Base-by-base conservation (phyloP, 1,140 invertebrate species). In the Philopotamus ludificatus region DNA sequence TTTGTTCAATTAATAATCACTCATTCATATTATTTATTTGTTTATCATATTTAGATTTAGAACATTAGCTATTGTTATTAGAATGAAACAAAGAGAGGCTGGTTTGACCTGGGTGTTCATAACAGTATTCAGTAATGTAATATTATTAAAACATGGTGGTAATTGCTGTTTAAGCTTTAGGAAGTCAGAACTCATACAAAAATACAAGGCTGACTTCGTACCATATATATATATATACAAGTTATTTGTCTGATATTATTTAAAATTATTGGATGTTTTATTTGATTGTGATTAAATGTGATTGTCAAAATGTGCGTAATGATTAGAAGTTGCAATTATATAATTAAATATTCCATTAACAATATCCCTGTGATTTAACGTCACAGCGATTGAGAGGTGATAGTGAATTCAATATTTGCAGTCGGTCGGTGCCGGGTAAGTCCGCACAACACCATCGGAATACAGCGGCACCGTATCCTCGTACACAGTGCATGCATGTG, bases 61-160 rank as follows among this genome's bases (percentile, higher is more conserved):
- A 8, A 23, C 47, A 47, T 60, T 60, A 60, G 57, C 47, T 60
- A 57, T 47, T 60, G 57, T 60, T 42, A 60, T 42, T 60, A 60
- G 57, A 47, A 25, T 41, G 25, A 23, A 10, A 60, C 26, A 60
- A 60, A 67, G 65, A 67, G 55, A 73, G 73, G 74, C 72, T 77
- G 76, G 76, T 78, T 77, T 77, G 76, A 79, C 74, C 76, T 79
- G 77, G 76, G 77, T 79, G 76, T 79, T 71, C 74, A 70, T 71
- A 72, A 67, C 67, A 65, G 63, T 67, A 20, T 47, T 53, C 9
- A 34, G 44, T 12, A 57, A n/a, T 54, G n/a, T n/a, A 26, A 49
- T 58, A 15, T 34, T 41, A 41, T 57, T 61, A 34, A 61, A 49
- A 50, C 20, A 55, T 55, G 57, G 50, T 54, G 57, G 57, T 63